Conservation (phyloP, 2,113 vertebrate genomes). For the Hystrix brachyura region DNA sequence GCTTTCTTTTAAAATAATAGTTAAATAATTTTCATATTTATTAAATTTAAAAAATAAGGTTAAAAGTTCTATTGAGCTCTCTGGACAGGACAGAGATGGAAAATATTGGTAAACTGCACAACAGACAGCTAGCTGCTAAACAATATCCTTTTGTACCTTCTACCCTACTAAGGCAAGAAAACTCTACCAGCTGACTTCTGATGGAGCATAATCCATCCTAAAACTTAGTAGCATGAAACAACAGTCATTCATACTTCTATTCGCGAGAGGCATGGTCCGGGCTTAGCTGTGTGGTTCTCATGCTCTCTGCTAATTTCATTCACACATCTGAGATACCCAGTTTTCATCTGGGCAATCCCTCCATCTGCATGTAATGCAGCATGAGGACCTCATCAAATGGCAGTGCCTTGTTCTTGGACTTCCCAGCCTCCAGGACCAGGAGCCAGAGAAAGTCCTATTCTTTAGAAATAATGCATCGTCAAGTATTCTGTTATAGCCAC, state of each 20-base stretch:
- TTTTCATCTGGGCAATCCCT: neutral
- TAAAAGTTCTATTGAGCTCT: neutral
- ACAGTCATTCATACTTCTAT: neutral
- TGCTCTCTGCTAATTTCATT: neutral
- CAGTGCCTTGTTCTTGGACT: neutral
- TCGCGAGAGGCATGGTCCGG: neutral
- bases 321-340: neutral
- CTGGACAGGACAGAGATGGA: neutral
- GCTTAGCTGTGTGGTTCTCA: neutral
- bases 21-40: neutral
- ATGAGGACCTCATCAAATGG: neutral
- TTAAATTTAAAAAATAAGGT: neutral
- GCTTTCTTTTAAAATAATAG: neutral
- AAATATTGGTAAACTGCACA: neutral
- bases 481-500: neutral
- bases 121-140: neutral
- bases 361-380: neutral
- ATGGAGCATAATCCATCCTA: neutral
- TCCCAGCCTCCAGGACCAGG: neutral
- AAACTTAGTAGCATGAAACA: conserved; percentile 6
- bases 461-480: neutral
- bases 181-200: neutral
- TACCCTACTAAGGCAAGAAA: neutral
- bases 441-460: neutral
- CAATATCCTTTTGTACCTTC: neutral